Percentiles rank a stretch among this genome's conserved stretches.
phyloP scores from a whole-genome alignment of 2,888 invertebrate genomes.

The Blastobasis lacticolella region DNA sequence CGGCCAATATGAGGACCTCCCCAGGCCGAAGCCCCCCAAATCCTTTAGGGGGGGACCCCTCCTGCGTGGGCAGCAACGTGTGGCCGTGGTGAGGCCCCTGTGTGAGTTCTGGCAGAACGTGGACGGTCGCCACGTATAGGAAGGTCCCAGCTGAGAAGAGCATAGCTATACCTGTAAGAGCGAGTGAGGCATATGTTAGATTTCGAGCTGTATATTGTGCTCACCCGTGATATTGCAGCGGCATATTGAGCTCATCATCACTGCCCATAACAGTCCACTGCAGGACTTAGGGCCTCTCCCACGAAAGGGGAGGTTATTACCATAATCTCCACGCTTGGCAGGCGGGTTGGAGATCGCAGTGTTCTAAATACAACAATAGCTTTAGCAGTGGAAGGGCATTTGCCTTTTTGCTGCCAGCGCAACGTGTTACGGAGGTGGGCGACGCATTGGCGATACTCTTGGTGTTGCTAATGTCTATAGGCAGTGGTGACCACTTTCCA shows the following conservation, averaged over 20 bases:
- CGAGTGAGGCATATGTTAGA: neutral
- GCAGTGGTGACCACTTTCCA: too few species aligned
- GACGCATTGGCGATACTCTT: too few species aligned
- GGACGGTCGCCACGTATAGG: constrained; percentile 98
- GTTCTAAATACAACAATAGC: too few species aligned
- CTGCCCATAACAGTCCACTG: too few species aligned
- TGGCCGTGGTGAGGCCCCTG: constrained; percentile 31
- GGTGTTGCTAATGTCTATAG: too few species aligned
- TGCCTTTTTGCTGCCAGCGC: too few species aligned
- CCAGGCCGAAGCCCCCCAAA: constrained; percentile 78
- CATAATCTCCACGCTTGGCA: too few species aligned
- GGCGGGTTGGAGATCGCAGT: too few species aligned
- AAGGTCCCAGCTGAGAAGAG: constrained; percentile 99
- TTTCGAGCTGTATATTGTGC: neutral
- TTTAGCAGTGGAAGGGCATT: too few species aligned
- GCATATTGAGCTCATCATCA: neutral
- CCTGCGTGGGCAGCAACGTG: constrained; percentile 51
- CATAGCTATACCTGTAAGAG: constrained; percentile 87
- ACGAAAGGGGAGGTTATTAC: too few species aligned
- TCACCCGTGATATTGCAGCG: neutral
- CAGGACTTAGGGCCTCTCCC: too few species aligned
- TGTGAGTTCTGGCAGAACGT: constrained; percentile 96
- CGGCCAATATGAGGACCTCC: constrained; percentile 88
- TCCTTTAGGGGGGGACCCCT: constrained; percentile 34
- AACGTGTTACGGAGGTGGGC: too few species aligned